Percentiles rank a stretch among this genome's conserved stretches.
Conservation (phyloP, 2,113 vertebrate genomes). For the Tupaia chinensis region DNA sequence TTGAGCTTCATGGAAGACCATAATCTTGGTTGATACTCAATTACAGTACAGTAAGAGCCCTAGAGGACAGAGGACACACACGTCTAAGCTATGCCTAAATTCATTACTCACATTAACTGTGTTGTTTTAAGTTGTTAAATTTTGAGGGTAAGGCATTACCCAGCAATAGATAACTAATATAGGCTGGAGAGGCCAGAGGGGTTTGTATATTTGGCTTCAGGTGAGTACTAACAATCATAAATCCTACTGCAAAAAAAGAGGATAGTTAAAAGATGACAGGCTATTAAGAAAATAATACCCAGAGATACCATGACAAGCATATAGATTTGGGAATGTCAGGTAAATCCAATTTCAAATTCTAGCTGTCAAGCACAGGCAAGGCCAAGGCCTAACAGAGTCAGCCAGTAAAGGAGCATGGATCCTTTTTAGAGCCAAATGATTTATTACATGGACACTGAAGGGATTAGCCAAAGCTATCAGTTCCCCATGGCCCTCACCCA, state of each 20-base stretch:
- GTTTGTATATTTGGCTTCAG: neutral
- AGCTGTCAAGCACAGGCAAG: slow-evolving; percentile 29
- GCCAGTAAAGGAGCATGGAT: slow-evolving; percentile 48
- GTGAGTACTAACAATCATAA: neutral
- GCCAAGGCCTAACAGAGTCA: neutral
- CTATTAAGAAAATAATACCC: slow-evolving; percentile 10
- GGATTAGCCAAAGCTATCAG: neutral
- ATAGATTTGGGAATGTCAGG: slow-evolving; percentile 23
- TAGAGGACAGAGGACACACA: neutral
- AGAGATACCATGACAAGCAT: slow-evolving; percentile 1
- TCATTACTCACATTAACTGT: neutral
- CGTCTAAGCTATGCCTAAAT: slow-evolving; percentile 11
- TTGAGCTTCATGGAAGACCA: neutral
- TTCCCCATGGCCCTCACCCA: neutral
- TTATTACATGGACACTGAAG: neutral
- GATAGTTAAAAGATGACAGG: neutral
- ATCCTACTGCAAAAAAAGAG: neutral
- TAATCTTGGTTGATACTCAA: neutral
- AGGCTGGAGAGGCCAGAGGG: neutral
- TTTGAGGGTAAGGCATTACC: neutral
- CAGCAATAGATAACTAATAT: neutral
- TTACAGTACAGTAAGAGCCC: neutral
- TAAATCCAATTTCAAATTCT: slow-evolving; percentile 55
- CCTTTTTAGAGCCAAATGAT: slow-evolving; percentile 8
- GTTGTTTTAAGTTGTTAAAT: neutral